Percentiles rank a stretch among this genome's conserved stretches.
phyloP scores from a whole-genome alignment of 64 coral and sea anemone species.

The Montipora cactus region DNA sequence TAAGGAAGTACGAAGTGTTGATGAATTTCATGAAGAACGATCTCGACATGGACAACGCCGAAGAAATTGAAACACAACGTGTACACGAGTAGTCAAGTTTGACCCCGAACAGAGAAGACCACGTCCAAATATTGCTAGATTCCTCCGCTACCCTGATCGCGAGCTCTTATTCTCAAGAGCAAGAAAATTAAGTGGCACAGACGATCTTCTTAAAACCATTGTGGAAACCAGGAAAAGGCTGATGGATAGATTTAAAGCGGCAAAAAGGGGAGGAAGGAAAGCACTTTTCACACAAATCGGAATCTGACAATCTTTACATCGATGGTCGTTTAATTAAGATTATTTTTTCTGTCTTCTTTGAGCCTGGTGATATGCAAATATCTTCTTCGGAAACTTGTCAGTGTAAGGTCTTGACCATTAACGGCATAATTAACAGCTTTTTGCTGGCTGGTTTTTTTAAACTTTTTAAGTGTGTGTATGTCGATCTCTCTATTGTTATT shows the following conservation, averaged over 20 bases:
- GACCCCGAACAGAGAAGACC: neutral
- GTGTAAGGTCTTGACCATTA: neutral
- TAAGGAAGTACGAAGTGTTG: neutral
- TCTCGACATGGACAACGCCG: neutral
- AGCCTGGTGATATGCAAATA: no score
- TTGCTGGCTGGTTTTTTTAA: neutral
- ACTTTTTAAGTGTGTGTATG: no score
- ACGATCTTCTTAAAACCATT: neutral
- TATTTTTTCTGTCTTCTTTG: no score
- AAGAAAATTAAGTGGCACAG: neutral
- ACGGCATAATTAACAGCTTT: slow-evolving; percentile 3
- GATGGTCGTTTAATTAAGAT: no score
- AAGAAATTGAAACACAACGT: neutral
- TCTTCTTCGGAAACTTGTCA: no score
- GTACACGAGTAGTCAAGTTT: neutral
- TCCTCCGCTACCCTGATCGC: neutral
- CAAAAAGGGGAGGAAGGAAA: neutral
- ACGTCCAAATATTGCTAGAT: neutral
- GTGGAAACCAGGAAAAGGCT: neutral
- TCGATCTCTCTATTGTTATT: no score
- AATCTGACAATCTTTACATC: neutral
- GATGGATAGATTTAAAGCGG: neutral
- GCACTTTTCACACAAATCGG: neutral
- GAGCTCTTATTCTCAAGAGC: neutral
- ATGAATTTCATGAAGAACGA: neutral